Conservation (phyloP, 2,888 invertebrate species). For the Eubasilissa splendida region DNA sequence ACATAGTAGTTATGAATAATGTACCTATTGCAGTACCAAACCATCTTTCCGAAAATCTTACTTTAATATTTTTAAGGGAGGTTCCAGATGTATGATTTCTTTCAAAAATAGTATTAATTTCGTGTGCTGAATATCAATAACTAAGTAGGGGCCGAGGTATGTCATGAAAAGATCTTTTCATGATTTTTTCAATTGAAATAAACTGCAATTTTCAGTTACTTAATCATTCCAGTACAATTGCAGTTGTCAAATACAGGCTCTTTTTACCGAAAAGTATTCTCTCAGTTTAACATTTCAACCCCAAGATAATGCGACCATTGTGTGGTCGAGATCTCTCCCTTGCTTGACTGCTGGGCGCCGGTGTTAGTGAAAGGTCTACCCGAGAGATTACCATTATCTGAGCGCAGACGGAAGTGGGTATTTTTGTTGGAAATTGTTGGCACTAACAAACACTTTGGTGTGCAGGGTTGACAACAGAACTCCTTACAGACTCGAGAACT, state of each 20-base stretch:
- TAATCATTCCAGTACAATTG: background rate
- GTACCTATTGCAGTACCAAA: too few relatives aligned
- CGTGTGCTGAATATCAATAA: too few relatives aligned
- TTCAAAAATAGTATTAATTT: too few relatives aligned
- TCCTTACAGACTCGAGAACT: too few relatives aligned
- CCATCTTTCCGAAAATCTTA: too few relatives aligned
- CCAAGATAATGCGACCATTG: slow-evolving; percentile 6
- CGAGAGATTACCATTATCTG: background rate
- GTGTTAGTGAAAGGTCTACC: background rate
- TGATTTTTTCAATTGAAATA: too few relatives aligned
- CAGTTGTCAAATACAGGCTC: slow-evolving; percentile 1
- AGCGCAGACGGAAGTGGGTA: slow-evolving; percentile 39
- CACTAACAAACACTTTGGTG: slow-evolving; percentile 3
- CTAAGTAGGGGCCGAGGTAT: too few relatives aligned
- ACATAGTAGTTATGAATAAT: too few relatives aligned
- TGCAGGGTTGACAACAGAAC: background rate
- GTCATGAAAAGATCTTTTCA: too few relatives aligned
- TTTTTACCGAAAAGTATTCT: background rate
- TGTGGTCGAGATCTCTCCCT: background rate
- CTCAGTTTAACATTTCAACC: background rate
- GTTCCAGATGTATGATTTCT: too few relatives aligned
- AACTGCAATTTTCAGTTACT: background rate
- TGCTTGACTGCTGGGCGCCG: background rate
- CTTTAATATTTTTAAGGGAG: too few relatives aligned
- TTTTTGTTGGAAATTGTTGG: slow-evolving; percentile 40